A percentile compares a stretch with the other conserved stretches of the same genome.
Evolutionary conservation across 2,888 invertebrate genomes (phyloP).

Genomic region (Drosophila sordidapex): DNA sequence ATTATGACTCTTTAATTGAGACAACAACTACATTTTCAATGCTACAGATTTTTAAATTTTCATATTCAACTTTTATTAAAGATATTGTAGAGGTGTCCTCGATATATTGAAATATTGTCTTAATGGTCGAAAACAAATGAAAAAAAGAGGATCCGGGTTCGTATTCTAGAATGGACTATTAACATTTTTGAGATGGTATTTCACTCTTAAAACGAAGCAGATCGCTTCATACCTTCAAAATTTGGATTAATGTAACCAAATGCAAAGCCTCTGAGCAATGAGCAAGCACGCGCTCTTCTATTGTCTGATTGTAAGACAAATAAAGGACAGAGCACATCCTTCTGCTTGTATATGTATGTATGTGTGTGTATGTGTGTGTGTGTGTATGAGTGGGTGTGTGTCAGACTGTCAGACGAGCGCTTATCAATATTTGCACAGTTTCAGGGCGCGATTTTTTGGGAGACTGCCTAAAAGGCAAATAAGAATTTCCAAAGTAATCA

Average conservation of each 20-base stretch:
- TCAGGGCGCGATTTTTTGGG: constrained; percentile 50
- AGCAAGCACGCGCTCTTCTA: constrained; percentile 30
- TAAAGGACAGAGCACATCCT: constrained; percentile 32
- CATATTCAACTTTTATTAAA: not conserved
- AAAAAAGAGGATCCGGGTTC: not conserved
- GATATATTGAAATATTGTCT: not conserved
- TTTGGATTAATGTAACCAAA: constrained; percentile 39
- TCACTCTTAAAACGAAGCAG: not conserved
- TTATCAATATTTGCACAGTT: constrained; percentile 80
- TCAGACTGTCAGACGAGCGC: constrained; percentile 49
- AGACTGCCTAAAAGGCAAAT: constrained; percentile 67
- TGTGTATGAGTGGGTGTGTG: constrained; percentile 25
- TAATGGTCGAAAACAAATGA: not conserved
- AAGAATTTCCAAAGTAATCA: constrained; percentile 81
- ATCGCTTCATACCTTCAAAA: not conserved
- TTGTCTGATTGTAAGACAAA: constrained; percentile 57
- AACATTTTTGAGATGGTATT: not conserved
- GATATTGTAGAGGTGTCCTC: not conserved
- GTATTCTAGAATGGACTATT: not conserved
- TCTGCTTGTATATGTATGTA: not conserved
- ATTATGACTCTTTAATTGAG: constrained; percentile 37
- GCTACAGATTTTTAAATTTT: not conserved
- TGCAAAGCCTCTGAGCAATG: constrained; percentile 18
- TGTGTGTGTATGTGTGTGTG: constrained; percentile 15
- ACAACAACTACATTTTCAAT: constrained; percentile 7